Base-by-base conservation (phyloP, 2,113 vertebrate genomes). In the Protomyctophum bolini region DNA sequence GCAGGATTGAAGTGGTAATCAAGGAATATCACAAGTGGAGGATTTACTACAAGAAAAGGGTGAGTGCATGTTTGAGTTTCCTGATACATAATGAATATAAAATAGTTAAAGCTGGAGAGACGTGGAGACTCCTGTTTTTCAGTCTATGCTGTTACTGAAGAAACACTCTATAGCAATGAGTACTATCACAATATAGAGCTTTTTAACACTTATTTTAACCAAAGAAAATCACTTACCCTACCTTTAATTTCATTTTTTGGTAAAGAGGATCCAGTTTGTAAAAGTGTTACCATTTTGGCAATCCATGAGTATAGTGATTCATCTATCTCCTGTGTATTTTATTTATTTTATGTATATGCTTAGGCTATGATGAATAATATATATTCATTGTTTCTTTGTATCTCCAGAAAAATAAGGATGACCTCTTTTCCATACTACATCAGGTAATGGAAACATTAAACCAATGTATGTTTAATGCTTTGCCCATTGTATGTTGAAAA, bases 11-110 rank as follows among this genome's bases (percentile, higher is more conserved):
- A 82, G 96, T 98, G 80, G 98, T 99, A 80, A 98, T 99, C 91
- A 96, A 95, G 69, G 98, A 99, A 73, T 99, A 99, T 83, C 97
- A 99, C 93, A 99, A 98, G 84, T 99, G 98, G 98, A 95, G 98
- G 88, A 99, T 97, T 86, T 99, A 98, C 89, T 95, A 97, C 81
- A 99, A 99, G 91, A 98, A 98, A 82, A 89, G 96, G 90, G 98
- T 99, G 75, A 94, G 95, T 61, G 6, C 50, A 51, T 3, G 0
- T 14, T 3, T 21, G 5, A 9, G 57, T 14, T 28, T 8, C 45
- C 12, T 10, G 8, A 10, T 12, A 12, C 51, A 54, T 6, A 54
- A 12, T 12, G 1, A 5, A 4, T 54, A 11, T 54, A 54, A 29
- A 9, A 9, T 8, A 21, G 28, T 41, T 51, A n/a, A n/a, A n/a